Base-by-base conservation (phyloP, 2,888 invertebrate species). In the Ptilodon capucinus region DNA sequence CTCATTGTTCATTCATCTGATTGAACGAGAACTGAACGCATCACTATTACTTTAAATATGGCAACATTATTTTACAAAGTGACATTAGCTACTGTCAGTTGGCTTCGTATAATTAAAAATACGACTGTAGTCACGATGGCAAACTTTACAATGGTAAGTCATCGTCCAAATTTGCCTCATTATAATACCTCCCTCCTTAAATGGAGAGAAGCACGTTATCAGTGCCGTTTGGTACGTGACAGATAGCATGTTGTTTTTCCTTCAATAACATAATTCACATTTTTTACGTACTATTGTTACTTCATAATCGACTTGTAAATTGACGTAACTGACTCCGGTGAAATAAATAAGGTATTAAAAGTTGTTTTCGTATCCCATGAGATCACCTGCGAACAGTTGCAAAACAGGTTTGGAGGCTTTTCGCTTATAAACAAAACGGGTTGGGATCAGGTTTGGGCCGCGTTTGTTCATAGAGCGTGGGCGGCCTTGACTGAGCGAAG, bases 401-500 rank as follows among this genome's bases (percentile, higher is more conserved):
- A 4, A 42, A 74, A 78, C 79, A 57, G 62, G 79, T 79, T 77
- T 68, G 47, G 61, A 63, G 62, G 64, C 54, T 74, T 18, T 38
- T 63, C 59, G 67, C 68, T 68, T 75, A 74, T 76, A 77, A 80
- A 81, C 79, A 81, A 72, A 75, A 72, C 70, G 49, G 68, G 69
- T 58, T 66, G 65, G 66, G 64, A 74, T 72, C 82, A 74, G 79
- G 80, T 82, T 80, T 72, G 66, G 63, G 59, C n/a, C 64, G 63
- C 64, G 71, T 71, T 65, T 60, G 73, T 68, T 62, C 67, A 66
- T 68, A 70, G 62, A 68, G 79, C 76, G 85, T 84, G 76, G 84
- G 80, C 81, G 87, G 82, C 88, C 89, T 88, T 86, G 87, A 84
- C 79, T 76, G 71, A 50, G 65, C 69, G 84, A 87, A 87, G 88